Conservation (phyloP, 2,888 invertebrate genomes). For the Mongoloraphidia duomilia region DNA sequence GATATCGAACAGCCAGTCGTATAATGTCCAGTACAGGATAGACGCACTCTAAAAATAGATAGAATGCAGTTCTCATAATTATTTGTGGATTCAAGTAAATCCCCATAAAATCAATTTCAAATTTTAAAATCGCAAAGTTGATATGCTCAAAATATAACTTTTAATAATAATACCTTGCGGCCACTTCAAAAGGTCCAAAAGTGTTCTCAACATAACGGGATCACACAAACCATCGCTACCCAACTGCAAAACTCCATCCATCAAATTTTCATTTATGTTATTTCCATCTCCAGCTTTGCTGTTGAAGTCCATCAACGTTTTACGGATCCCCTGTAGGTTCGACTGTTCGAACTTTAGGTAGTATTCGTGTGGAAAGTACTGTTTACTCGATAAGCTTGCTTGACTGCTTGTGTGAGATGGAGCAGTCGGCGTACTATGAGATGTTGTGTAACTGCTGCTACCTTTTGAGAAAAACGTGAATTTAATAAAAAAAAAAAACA, state of each 20-base stretch:
- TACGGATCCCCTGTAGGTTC: constrained; percentile 56
- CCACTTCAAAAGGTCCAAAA: constrained; percentile 56
- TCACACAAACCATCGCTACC: constrained; percentile 33
- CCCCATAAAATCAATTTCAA: background rate
- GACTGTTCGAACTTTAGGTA: constrained; percentile 65
- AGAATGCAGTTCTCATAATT: background rate
- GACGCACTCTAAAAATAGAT: constrained; percentile 44
- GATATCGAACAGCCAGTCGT: constrained; percentile 57
- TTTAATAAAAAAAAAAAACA: background rate
- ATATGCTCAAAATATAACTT: background rate
- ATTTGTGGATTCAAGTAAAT: background rate
- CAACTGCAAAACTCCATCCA: constrained; percentile 49
- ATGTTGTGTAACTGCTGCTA: constrained; percentile 26
- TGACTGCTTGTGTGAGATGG: constrained; percentile 27
- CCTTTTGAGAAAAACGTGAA: constrained; percentile 16
- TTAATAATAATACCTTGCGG: constrained; percentile 40
- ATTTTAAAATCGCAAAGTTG: background rate
- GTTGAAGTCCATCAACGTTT: constrained; percentile 63
- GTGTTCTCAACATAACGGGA: constrained; percentile 34
- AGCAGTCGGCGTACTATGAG: constrained; percentile 24
- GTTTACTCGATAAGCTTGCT: constrained; percentile 14
- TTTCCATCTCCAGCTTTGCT: constrained; percentile 39
- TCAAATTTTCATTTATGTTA: constrained; percentile 37
- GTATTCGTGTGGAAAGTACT: constrained; percentile 29
- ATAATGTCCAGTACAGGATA: constrained; percentile 84